These are phyloP conservation scores for Philopotamus ludificatus DNA, from an alignment of 1,140 invertebrate species.

Conservation along the genomic window DNA sequence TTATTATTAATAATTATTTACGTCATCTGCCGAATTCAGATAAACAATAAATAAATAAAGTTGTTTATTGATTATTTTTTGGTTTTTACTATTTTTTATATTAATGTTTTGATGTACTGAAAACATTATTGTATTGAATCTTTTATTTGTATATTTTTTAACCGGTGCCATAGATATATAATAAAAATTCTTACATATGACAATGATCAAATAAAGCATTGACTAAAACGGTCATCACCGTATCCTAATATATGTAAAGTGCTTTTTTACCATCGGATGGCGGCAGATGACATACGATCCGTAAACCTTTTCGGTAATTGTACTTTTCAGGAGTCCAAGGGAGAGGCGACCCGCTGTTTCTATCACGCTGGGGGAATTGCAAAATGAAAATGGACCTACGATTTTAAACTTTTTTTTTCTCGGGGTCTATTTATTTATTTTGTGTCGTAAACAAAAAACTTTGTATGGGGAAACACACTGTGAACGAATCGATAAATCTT, in stretches of 20 bases:
- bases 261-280: background rate
- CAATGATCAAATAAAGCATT: too few species aligned
- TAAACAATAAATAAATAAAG: too few species aligned
- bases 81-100: too few species aligned
- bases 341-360: slow-evolving; percentile 22
- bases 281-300: background rate
- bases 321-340: background rate
- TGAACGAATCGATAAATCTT: slow-evolving; percentile 28
- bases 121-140: too few species aligned
- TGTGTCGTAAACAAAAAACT: slow-evolving; percentile 32
- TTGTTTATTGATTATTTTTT: too few species aligned
- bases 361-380: slow-evolving; percentile 27
- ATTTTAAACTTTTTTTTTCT: slow-evolving; percentile 4
- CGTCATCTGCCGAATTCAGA: too few species aligned
- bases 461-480: slow-evolving; percentile 27
- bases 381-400: slow-evolving; percentile 23
- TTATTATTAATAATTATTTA: too few species aligned
- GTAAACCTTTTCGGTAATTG: background rate
- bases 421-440: slow-evolving; percentile 22
- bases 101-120: too few species aligned
- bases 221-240: too few species aligned
- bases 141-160: too few species aligned
- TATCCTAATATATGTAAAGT: slow-evolving; percentile 14
- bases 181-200: too few species aligned
- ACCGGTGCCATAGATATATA: too few species aligned